Evolutionary conservation across 2,113 vertebrate genomes (phyloP).

Genomic region (Neogobius melanostomus): DNA sequence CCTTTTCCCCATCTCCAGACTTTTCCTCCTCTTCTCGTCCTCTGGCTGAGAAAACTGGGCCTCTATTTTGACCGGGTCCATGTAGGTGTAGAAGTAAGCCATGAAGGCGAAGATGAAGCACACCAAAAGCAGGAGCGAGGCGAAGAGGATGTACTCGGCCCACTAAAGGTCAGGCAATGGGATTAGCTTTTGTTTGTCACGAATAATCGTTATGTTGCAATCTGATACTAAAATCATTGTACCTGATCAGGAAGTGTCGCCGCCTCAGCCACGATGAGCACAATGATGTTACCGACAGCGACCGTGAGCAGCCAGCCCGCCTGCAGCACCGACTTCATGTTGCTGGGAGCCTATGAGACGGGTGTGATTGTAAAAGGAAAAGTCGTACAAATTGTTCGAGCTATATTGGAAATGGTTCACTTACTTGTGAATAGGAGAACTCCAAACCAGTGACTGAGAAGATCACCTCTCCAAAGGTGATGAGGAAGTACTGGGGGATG

Average conservation of each 20-base stretch:
- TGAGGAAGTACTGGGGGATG: slow-evolving; percentile 93
- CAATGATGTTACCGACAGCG: slow-evolving; percentile 92
- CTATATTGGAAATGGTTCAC: neutral
- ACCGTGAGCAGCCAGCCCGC: slow-evolving; percentile 93
- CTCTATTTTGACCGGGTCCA: slow-evolving; percentile 85
- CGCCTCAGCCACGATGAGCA: slow-evolving; percentile 88
- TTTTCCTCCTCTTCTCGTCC: slow-evolving; percentile 53
- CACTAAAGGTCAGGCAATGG: slow-evolving; percentile 73
- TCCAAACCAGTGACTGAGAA: slow-evolving; percentile 94
- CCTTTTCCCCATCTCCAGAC: slow-evolving; percentile 42
- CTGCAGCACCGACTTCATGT: slow-evolving; percentile 97
- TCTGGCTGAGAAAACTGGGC: slow-evolving; percentile 69
- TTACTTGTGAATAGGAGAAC: slow-evolving; percentile 96
- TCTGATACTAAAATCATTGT: no score
- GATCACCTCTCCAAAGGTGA: slow-evolving; percentile 89
- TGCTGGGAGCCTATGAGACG: slow-evolving; percentile 85
- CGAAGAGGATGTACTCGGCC: slow-evolving; percentile 93
- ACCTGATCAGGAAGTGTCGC: slow-evolving; percentile 80
- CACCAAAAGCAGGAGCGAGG: slow-evolving; percentile 83
- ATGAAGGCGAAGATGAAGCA: slow-evolving; percentile 87
- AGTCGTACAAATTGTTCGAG: no score
- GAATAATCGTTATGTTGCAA: no score
- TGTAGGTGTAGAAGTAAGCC: slow-evolving; percentile 90
- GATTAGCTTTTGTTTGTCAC: neutral
- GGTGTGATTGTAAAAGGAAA: no score